phyloP scores from a whole-genome alignment of 2,113 vertebrate species.

The Phylloscopus trochiloides region DNA sequence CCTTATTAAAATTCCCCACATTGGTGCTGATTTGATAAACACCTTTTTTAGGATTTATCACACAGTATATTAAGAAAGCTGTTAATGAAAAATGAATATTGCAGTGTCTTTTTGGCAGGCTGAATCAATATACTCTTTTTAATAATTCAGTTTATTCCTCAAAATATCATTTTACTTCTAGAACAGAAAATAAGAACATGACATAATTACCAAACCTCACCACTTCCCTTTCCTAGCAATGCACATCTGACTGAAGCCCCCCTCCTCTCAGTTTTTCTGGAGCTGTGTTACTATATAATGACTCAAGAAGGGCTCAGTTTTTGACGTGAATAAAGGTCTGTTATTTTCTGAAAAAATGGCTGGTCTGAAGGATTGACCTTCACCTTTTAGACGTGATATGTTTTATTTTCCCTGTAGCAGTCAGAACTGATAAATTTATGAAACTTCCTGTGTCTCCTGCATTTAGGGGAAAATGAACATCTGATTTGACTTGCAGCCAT shows the following conservation, averaged over 20 bases:
- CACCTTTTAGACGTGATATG: background rate
- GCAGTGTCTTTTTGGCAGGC: conserved; percentile 11
- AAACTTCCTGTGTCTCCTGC: background rate
- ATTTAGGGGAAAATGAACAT: background rate
- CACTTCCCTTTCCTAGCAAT: background rate
- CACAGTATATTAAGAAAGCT: conserved; percentile 43
- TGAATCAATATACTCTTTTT: conserved; percentile 19
- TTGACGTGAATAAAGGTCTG: background rate
- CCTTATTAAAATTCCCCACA: conserved; percentile 12
- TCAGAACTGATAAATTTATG: background rate
- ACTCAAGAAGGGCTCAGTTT: background rate
- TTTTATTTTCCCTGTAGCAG: background rate
- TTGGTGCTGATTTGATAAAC: background rate
- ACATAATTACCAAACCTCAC: background rate
- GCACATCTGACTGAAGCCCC: background rate
- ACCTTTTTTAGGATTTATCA: background rate
- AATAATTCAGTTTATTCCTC: conserved; percentile 52
- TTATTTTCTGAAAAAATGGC: background rate
- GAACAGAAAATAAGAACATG: conserved; percentile 41
- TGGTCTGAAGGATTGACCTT: background rate
- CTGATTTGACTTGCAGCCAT: background rate
- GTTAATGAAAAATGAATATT: conserved; percentile 68
- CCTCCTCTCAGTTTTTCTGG: background rate
- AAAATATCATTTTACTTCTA: conserved; percentile 11
- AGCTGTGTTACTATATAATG: background rate